Evolutionary conservation across 1,140 invertebrate species (phyloP), one percentile per base, ranked within the genome.

Genomic region (Octopus bimaculoides): DNA sequence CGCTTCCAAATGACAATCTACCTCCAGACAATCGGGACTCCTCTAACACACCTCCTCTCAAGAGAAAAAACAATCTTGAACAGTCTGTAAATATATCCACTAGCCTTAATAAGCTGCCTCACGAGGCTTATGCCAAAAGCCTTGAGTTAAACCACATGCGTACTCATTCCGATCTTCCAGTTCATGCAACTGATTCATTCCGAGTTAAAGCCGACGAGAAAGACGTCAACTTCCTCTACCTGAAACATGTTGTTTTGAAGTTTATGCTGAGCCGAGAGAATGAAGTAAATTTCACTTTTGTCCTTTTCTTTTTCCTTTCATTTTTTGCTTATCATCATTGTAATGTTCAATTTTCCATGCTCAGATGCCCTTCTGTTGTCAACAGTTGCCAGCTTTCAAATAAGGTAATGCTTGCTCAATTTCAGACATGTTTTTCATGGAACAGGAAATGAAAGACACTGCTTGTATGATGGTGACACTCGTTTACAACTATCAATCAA

Each of bases 161-260:
- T 66, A 56, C 69, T 75, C 41, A 69, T 69, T 17, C 61, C 76
- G 78, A 77, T 78, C 55, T 74, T 52, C 80, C 73, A 52, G 76
- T 71, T 56, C 61, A 56, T 54, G 75, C 74, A 54, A 55, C 6
- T 61, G 74, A 69, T 55, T 75, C 54, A 78, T 55, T 6, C 52
- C 53, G 41, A 52, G 53, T 69, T 3, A 79, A 66, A 14, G 79
- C 81, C 20, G 78, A 77, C 74, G 94, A 95, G 84, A 93, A 87
- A 75, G 88, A 89, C 75, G 82, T 96, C 69, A 96, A 95, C 89
- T 93, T 94, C 85, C 94, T 95, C 87, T 97, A 97, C 90, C 91
- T 97, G 77, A 97, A 97, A 87, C 96, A 97, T 90, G 96, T 97
- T 80, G 93, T 98, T 78, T 93, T 98, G 7, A 96, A 97, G 88